Evolutionary conservation across 2,888 invertebrate genomes (phyloP).

Genomic region (Pterostichus madidus): DNA sequence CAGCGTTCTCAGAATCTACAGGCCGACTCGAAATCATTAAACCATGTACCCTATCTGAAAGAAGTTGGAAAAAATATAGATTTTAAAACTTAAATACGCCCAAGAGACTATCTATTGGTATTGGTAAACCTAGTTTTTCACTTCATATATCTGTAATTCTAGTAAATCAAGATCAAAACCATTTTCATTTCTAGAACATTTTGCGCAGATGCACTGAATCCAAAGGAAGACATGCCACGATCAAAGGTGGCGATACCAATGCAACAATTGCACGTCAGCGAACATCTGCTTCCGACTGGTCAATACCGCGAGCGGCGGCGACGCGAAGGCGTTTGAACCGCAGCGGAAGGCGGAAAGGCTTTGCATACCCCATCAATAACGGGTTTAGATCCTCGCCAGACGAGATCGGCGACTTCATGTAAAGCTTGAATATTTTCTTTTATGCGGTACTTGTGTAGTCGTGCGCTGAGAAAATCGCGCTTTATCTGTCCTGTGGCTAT

Average conservation of each 20-base stretch:
- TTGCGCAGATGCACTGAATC: too few relatives aligned
- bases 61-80: too few relatives aligned
- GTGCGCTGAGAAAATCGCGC: slow-evolving; percentile 42
- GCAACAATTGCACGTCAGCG: slow-evolving; percentile 16
- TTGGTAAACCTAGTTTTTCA: too few relatives aligned
- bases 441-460: slow-evolving; percentile 40
- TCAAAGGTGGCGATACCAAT: background rate
- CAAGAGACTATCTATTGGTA: too few relatives aligned
- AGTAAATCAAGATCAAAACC: too few relatives aligned
- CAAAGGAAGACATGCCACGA: too few relatives aligned
- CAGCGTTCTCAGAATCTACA: too few relatives aligned
- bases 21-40: too few relatives aligned
- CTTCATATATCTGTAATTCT: too few relatives aligned
- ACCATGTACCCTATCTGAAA: too few relatives aligned
- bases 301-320: slow-evolving; percentile 10
- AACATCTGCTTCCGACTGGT: slow-evolving; percentile 36
- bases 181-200: too few relatives aligned
- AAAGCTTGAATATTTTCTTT: slow-evolving; percentile 57
- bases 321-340: background rate
- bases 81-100: too few relatives aligned
- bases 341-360: slow-evolving; percentile 15
- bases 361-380: slow-evolving; percentile 65
- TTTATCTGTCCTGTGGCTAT: slow-evolving; percentile 48
- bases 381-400: slow-evolving; percentile 45
- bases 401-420: slow-evolving; percentile 33